A percentile compares a stretch with the other conserved stretches of the same genome.
Conservation (phyloP, 2,113 vertebrate species). For the Silurus meridionalis region DNA sequence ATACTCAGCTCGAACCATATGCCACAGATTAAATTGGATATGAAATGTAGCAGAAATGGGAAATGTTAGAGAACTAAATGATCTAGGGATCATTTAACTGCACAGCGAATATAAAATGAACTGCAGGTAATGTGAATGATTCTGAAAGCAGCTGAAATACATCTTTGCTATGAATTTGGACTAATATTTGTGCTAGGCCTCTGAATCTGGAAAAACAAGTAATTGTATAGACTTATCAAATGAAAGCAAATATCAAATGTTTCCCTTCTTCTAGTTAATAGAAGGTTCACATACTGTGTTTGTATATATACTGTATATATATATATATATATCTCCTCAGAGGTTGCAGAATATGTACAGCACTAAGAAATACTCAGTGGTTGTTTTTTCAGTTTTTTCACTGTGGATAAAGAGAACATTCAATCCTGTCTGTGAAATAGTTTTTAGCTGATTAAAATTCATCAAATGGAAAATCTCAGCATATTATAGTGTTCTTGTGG, state of each 20-base stretch:
- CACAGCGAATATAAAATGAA: background rate
- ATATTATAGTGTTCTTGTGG: background rate
- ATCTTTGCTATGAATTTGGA: background rate
- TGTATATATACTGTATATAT: no score
- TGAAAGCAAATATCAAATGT: background rate
- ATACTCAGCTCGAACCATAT: slow-evolving; percentile 59
- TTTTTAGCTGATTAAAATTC: background rate
- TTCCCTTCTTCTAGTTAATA: background rate
- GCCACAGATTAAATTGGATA: slow-evolving; percentile 53
- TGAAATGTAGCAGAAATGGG: slow-evolving; percentile 61
- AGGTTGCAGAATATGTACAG: background rate
- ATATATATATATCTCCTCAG: no score
- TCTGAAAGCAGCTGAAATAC: background rate
- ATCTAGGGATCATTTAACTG: slow-evolving; percentile 23
- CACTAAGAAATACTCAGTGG: background rate
- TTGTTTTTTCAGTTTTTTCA: background rate
- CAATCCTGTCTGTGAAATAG: background rate
- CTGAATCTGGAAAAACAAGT: background rate
- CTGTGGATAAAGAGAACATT: background rate
- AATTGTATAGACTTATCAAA: background rate
- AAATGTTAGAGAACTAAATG: background rate
- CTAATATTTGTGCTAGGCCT: background rate
- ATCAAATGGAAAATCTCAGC: background rate
- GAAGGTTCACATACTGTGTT: no score
- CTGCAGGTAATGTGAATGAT: slow-evolving; percentile 9